Evolutionary conservation across 2,113 vertebrate species (phyloP).

Genomic region (Fukomys damarensis): DNA sequence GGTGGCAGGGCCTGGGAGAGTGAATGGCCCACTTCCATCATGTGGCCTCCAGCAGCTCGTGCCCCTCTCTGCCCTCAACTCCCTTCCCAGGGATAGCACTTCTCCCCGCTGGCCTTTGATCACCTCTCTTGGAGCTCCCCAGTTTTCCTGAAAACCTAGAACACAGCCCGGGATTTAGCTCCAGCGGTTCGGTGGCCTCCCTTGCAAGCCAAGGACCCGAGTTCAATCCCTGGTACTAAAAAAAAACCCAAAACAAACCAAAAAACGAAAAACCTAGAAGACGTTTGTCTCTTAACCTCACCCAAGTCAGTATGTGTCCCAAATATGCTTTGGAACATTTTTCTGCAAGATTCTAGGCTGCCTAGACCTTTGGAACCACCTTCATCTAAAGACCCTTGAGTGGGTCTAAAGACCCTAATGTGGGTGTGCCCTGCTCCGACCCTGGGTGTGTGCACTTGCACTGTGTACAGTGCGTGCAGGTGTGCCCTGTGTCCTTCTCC

Average conservation of each 20-base stretch:
- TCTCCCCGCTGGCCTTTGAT: neutral
- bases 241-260: too few species aligned
- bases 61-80: neutral
- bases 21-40: neutral
- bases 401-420: fast-evolving
- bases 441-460: neutral
- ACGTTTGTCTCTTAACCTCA: neutral
- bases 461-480: too few species aligned
- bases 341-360: neutral
- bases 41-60: neutral
- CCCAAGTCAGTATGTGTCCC: neutral
- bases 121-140: neutral
- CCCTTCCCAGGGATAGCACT: neutral
- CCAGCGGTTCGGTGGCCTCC: too few species aligned
- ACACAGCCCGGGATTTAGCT: too few species aligned
- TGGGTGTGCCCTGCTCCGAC: neutral
- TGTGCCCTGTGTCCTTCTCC: fast-evolving
- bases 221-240: too few species aligned
- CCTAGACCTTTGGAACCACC: neutral
- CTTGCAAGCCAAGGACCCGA: too few species aligned
- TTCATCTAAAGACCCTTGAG: too few species aligned
- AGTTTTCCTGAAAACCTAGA: neutral
- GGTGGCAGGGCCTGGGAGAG: too few species aligned
- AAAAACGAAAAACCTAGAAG: neutral
- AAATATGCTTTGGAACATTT: neutral